Evolutionary conservation across 1,140 invertebrate genomes (phyloP).

Genomic region (Euglossa dilemma): DNA sequence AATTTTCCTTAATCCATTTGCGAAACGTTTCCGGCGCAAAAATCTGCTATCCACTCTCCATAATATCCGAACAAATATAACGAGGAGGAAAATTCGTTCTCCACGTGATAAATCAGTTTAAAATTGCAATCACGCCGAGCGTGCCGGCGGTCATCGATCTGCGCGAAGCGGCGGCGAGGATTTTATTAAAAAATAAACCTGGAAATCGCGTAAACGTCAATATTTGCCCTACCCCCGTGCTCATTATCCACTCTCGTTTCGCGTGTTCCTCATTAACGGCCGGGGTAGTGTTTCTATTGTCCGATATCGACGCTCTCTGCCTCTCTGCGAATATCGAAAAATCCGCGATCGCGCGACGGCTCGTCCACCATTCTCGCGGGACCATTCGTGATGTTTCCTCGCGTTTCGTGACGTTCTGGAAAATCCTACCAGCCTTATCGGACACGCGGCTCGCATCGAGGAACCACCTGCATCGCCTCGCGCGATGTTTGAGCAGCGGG

Average conservation of each 20-base stretch:
- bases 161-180: not conserved
- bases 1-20: not conserved
- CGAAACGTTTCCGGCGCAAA: not conserved
- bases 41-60: not conserved
- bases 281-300: not conserved
- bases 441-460: not conserved
- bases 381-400: not conserved
- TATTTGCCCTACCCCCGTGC: not conserved
- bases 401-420: constrained; percentile 19
- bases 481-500: constrained; percentile 46
- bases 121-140: not conserved
- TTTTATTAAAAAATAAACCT: constrained; percentile 6
- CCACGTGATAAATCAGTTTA: not conserved
- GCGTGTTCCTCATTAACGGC: constrained; percentile 1
- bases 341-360: not conserved
- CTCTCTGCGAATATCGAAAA: not conserved
- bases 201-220: constrained; percentile 2
- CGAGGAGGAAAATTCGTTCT: not conserved
- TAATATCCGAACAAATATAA: constrained; percentile 1
- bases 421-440: constrained; percentile 60
- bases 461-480: constrained; percentile 56
- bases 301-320: not conserved
- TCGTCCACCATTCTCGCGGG: not conserved
- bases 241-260: not conserved
- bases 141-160: not conserved